These are phyloP conservation scores for Blera fallax DNA, from an alignment of 2,888 invertebrate genomes.

Conservation along the genomic window DNA sequence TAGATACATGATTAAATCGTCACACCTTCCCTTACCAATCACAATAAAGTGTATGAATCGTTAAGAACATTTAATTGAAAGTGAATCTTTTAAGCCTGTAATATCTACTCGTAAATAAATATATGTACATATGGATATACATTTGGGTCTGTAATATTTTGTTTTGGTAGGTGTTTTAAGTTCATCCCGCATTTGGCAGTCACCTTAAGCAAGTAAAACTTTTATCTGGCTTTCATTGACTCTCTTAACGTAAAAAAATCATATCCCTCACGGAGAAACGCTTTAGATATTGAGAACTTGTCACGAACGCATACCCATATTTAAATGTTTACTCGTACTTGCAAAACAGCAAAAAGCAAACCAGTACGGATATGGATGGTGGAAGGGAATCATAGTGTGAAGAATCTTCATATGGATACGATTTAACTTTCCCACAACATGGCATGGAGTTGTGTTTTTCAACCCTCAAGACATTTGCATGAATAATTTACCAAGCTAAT, in stretches of 20 bases:
- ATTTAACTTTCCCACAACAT: constrained; percentile 49
- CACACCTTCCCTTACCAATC: no score
- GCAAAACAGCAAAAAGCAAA: not conserved
- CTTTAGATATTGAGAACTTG: constrained; percentile 57
- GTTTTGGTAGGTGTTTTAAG: no score
- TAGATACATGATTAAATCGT: no score
- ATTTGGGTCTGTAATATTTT: no score
- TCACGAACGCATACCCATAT: constrained; percentile 46
- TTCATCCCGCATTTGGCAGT: not conserved
- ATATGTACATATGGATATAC: no score
- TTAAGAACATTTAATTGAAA: no score
- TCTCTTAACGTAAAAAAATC: not conserved
- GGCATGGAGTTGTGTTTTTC: constrained; percentile 53
- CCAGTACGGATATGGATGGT: constrained; percentile 6
- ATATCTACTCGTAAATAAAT: no score
- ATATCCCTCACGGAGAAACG: not conserved
- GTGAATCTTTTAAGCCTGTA: no score
- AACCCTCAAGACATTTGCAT: constrained; percentile 65
- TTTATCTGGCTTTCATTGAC: not conserved
- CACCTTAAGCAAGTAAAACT: not conserved
- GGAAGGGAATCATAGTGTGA: constrained; percentile 2
- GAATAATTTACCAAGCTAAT: constrained; percentile 68
- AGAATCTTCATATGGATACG: constrained; percentile 21
- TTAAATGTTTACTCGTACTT: constrained; percentile 38
- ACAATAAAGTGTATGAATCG: no score